Evolutionary conservation across 1,140 invertebrate genomes (phyloP).

Genomic region (Galendromus occidentalis): DNA sequence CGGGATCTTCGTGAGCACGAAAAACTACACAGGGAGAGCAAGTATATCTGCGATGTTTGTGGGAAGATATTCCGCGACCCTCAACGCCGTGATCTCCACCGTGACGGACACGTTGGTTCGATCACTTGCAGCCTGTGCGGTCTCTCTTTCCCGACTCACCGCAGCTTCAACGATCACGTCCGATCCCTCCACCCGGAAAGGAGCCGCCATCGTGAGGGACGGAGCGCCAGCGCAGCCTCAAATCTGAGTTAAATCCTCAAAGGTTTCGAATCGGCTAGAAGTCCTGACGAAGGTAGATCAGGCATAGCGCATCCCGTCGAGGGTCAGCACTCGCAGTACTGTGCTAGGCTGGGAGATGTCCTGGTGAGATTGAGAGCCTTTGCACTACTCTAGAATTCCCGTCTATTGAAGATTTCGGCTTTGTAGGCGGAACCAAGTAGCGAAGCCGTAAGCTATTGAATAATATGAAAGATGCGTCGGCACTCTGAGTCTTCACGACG

Average conservation of each 20-base stretch:
- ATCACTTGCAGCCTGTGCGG: slow-evolving; percentile 8
- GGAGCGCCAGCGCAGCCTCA: slow-evolving; percentile 2
- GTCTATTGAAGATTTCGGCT: too few relatives aligned
- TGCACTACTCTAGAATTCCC: too few relatives aligned
- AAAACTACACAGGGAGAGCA: slow-evolving; percentile 7
- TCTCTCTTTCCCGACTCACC: slow-evolving; percentile 1
- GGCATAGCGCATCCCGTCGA: too few relatives aligned
- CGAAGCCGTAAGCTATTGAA: too few relatives aligned
- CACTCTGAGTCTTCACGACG: too few relatives aligned
- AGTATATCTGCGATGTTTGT: neutral
- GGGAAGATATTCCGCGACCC: slow-evolving; percentile 3
- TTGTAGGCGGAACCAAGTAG: too few relatives aligned
- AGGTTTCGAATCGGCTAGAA: too few relatives aligned
- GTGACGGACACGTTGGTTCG: slow-evolving; percentile 5
- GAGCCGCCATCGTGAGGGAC: neutral
- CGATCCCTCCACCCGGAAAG: slow-evolving; percentile 1
- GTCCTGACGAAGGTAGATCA: too few relatives aligned
- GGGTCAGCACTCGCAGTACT: too few relatives aligned
- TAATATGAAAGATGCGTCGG: too few relatives aligned
- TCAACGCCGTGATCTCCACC: neutral
- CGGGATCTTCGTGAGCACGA: slow-evolving; percentile 6
- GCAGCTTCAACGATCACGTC: slow-evolving; percentile 10
- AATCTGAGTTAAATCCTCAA: neutral
- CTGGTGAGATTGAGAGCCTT: too few relatives aligned
- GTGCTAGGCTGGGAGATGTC: too few relatives aligned